phyloP scores from a whole-genome alignment of 1,140 invertebrate species.

The Lethrus apterus region DNA sequence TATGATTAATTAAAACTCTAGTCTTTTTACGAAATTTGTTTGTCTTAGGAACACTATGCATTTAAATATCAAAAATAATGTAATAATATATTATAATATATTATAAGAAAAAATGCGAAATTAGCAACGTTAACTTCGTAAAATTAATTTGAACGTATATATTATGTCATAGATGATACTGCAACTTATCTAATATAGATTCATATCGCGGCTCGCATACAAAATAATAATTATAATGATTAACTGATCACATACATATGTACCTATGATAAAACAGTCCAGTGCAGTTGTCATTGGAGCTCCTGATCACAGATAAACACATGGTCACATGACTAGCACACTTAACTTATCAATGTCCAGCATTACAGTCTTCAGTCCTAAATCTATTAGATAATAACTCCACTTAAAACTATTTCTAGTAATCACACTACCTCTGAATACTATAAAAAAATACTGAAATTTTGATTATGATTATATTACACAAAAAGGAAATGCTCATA shows the following conservation, averaged over 20 bases:
- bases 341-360: constrained; percentile 35
- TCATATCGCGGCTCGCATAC: constrained; percentile 13
- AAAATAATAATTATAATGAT: constrained; percentile 23
- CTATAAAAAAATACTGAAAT: neutral
- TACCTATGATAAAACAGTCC: constrained; percentile 32
- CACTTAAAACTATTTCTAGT: constrained; percentile 18
- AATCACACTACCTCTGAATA: constrained; percentile 9
- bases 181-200: constrained; percentile 4
- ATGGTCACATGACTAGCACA: constrained; percentile 40
- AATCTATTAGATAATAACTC: constrained; percentile 18
- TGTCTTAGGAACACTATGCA: neutral
- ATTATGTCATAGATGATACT: constrained; percentile 5
- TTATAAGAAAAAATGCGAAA: neutral
- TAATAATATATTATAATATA: neutral
- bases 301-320: constrained; percentile 41
- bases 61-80: neutral
- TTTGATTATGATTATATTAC: too few relatives aligned
- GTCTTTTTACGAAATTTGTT: neutral
- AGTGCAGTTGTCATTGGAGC: constrained; percentile 34
- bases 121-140: too few relatives aligned
- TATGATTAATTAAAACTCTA: neutral
- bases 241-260: constrained; percentile 34
- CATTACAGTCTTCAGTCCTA: constrained; percentile 34
- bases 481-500: neutral
- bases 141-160: too few relatives aligned